Percentiles rank a stretch among this genome's conserved stretches.
phyloP scores from a whole-genome alignment of 2,888 invertebrate genomes.

The Electrophaes corylata region DNA sequence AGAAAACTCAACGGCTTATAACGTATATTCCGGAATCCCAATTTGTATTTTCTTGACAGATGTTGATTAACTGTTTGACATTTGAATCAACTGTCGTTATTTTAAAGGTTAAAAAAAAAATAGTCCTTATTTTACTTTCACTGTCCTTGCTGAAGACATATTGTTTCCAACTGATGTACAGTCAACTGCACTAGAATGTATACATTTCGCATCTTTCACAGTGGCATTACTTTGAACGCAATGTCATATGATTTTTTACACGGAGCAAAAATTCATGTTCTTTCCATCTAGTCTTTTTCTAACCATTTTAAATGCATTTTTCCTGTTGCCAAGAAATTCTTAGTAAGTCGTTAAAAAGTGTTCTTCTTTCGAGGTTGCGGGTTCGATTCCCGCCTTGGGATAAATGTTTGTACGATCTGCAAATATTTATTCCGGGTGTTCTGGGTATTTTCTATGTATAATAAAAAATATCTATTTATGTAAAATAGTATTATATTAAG shows the following conservation, averaged over 20 bases:
- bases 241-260: background rate
- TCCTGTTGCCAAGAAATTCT: background rate
- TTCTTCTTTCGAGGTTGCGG: background rate
- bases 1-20: conserved; percentile 3
- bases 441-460: too few species aligned
- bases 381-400: too few species aligned
- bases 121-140: conserved; percentile 10
- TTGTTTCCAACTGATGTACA: too few species aligned
- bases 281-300: background rate
- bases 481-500: too few species aligned
- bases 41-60: background rate
- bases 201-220: too few species aligned
- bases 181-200: too few species aligned
- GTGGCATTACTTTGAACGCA: too few species aligned
- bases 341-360: background rate
- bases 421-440: too few species aligned
- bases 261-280: background rate
- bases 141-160: background rate
- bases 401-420: too few species aligned
- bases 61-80: conserved; percentile 11
- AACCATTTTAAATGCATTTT: background rate
- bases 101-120: conserved; percentile 11
- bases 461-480: too few species aligned
- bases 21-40: background rate
- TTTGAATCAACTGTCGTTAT: conserved; percentile 16